Percentiles rank a stretch among this genome's conserved stretches.
phyloP scores from a whole-genome alignment of 2,113 vertebrate genomes.

The Thomomys bottae region DNA sequence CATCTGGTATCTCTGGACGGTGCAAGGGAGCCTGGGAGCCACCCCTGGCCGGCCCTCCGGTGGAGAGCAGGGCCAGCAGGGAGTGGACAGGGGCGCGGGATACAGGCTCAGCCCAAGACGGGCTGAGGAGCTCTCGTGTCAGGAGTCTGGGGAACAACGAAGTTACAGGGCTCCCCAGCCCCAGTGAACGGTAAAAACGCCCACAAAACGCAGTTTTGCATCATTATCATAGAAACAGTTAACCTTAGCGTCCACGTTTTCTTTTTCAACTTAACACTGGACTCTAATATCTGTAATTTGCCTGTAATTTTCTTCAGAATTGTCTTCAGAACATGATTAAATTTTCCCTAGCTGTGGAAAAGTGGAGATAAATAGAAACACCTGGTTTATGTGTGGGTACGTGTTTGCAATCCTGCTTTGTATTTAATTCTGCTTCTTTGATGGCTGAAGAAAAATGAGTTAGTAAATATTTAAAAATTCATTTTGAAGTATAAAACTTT shows the following conservation, averaged over 20 bases:
- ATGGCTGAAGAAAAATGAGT: too few relatives aligned
- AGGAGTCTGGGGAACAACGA: neutral
- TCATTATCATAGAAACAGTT: neutral
- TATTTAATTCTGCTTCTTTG: neutral
- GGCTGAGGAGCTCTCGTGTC: too few relatives aligned
- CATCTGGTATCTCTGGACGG: too few relatives aligned
- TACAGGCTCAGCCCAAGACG: too few relatives aligned
- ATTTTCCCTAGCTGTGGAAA: neutral
- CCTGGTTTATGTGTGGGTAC: fast-evolving
- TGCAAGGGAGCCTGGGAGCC: too few relatives aligned
- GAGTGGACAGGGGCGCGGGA: too few relatives aligned
- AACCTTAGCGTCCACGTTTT: neutral
- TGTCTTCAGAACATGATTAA: neutral
- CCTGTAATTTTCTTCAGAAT: neutral
- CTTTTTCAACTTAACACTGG: neutral
- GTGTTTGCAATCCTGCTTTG: neutral
- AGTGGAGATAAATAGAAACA: neutral
- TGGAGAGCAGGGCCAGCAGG: too few relatives aligned
- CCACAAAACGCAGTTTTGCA: neutral
- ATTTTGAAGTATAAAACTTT: neutral
- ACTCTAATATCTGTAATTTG: neutral
- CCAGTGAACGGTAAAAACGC: neutral
- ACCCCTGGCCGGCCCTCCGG: too few relatives aligned
- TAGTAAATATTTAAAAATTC: neutral
- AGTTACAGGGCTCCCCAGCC: neutral